Base-by-base conservation (phyloP, 2,797 vertebrate species). In the Limnodromus scolopaceus region DNA sequence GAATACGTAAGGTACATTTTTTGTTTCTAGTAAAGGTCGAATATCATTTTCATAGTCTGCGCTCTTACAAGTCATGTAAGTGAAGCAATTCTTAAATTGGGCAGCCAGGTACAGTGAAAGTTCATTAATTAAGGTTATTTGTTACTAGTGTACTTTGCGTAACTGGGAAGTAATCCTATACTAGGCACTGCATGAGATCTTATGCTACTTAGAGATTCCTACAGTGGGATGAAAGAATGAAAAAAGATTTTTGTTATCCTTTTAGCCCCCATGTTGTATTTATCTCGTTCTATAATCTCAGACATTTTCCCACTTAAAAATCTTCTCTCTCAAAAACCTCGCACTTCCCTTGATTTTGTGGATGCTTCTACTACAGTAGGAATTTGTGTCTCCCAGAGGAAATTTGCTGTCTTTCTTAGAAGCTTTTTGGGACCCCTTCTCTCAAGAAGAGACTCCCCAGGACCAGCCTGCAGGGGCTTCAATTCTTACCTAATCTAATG, bases 121-220 rank as follows among this genome's bases (percentile, higher is more conserved):
- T 97, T 89, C 82, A 95, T 95, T 93, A 97, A 96, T 94, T 96
- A 94, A 82, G 24, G 46, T 89, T 97, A 93, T 95, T 92, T 95
- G 88, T 81, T 96, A 84, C 82, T 80, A 34, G 54, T 86, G 87
- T 36, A 77, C 89, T 86, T 93, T 81, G 51, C 34, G 34, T 72
- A 94, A 94, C 57, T 51, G 46, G 65, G 41, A 95, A 71, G 64
- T 87, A 86, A 80, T 88, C 64, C 57, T 78, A 38, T 36, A 61
- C 45, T 22, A 85, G 69, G 74, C 28, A 72, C 22, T 74, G n/a
- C 34, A 16, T 24, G 72, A 77, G 74, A 55, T 63, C 89, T 82
- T 76, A 23, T 58, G 70, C 32, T 32, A 76, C 45, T 41, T 39
- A 91, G 19, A 69, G 32, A 43, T 69, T 75, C 38, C 68, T 75